Percentiles rank a stretch among this genome's conserved stretches.
Conservation (phyloP, 37 sponge, comb jelly and placozoan species). For the Beroe ovata region DNA sequence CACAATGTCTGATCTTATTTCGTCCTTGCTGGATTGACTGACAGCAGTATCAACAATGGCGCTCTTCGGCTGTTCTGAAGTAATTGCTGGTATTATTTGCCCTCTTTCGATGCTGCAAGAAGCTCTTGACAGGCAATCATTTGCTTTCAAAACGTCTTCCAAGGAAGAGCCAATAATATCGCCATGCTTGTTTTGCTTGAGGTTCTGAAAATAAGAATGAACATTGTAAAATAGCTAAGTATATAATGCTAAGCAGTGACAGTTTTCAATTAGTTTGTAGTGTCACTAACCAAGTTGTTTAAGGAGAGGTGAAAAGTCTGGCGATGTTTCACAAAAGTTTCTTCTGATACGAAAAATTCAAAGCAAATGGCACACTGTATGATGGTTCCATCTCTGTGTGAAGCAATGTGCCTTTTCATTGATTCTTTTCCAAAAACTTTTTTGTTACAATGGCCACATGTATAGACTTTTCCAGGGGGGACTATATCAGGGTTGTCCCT, state of each 20-base stretch:
- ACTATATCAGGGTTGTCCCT: conserved; percentile 19
- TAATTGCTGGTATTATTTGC: no score
- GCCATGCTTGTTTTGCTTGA: conserved; percentile 49
- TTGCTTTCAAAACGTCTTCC: conserved; percentile 37
- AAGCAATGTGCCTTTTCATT: conserved; percentile 26
- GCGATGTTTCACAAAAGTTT: not conserved
- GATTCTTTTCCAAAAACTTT: conserved; percentile 41
- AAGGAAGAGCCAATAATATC: conserved; percentile 10
- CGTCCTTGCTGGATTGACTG: no score
- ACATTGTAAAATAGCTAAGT: not conserved
- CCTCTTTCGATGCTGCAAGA: not conserved
- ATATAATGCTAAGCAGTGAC: not conserved
- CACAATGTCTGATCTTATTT: no score
- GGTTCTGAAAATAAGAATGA: conserved; percentile 6
- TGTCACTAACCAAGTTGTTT: not conserved
- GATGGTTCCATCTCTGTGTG: not conserved
- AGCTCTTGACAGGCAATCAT: conserved; percentile 33
- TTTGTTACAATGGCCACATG: not conserved
- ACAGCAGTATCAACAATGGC: no score
- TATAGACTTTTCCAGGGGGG: conserved; percentile 18
- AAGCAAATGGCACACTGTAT: conserved; percentile 15
- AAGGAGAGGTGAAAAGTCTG: not conserved
- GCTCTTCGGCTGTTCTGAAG: no score
- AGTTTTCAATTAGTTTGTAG: not conserved
- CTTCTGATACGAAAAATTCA: not conserved